These are phyloP conservation scores for Zaprionus bogoriensis DNA, from an alignment of 2,888 invertebrate genomes.

Conservation along the genomic window DNA sequence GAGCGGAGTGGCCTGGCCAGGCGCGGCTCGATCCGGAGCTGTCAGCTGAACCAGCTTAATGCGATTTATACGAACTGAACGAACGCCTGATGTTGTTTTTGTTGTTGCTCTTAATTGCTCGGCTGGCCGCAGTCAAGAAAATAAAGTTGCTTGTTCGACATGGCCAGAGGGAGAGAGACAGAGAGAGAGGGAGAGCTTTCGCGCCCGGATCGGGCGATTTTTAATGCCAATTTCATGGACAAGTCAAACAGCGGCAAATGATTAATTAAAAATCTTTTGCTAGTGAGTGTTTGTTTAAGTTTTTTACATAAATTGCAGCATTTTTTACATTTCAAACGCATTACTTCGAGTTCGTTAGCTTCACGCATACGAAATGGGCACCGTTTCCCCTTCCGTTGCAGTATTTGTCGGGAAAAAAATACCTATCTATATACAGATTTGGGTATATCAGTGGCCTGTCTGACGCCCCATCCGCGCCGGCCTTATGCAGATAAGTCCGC, in stretches of 20 bases:
- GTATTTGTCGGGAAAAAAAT: not conserved
- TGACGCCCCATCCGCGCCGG: conserved; percentile 3
- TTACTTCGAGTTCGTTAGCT: conserved; percentile 82
- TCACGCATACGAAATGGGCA: conserved; percentile 74
- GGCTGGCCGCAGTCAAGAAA: conserved; percentile 73
- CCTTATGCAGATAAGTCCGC: conserved; percentile 69
- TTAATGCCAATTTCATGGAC: conserved; percentile 81
- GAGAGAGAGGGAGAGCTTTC: not conserved
- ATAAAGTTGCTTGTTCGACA: conserved; percentile 65
- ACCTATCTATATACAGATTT: conserved; percentile 10
- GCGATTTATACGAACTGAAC: conserved; percentile 75
- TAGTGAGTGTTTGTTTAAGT: conserved; percentile 61
- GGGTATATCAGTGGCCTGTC: conserved; percentile 40
- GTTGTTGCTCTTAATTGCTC: conserved; percentile 72
- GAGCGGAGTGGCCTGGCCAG: too few species aligned
- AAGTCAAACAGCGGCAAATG: conserved; percentile 64
- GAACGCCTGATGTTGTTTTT: too few species aligned
- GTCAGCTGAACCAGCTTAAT: conserved; percentile 65
- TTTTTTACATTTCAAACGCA: conserved; percentile 81
- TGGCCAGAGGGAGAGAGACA: conserved; percentile 25
- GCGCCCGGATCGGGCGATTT: not conserved
- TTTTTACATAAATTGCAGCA: conserved; percentile 74
- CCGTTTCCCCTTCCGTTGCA: not conserved
- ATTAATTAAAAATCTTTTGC: conserved; percentile 60
- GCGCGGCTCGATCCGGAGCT: conserved; percentile 10